Evolutionary conservation across 2,888 invertebrate species (phyloP), one percentile per base, ranked within the genome.

Genomic region (Drosophila paracracens): DNA sequence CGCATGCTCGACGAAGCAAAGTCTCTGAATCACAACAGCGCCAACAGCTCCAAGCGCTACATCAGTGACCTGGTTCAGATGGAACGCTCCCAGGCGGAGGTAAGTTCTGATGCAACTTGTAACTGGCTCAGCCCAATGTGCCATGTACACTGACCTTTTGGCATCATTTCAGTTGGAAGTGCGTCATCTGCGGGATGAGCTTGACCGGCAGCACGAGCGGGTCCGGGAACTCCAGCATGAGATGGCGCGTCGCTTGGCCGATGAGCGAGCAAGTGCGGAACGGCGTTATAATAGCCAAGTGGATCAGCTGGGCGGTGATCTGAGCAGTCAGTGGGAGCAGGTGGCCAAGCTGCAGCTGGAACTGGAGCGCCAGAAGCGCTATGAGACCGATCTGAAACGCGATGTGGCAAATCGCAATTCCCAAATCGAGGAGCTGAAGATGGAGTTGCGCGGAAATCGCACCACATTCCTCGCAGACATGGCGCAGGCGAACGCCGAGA

Each of bases 311-410:
- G 96, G 96, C 29, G 95, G 96, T 8, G 97, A 97, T 85, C 94
- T 97, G 31, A 96, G 96, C 0, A 95, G 95, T 1, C 97, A 97
- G 91, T 97, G 97, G 94, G 97, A 97, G 87, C 95, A 95, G 48
- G 95, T 96, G 1, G 95, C 96, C 56, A 96, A 97, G 87, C 91
- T 96, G 33, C 96, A 96, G 93, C 89, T 97, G 89, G 97, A 97
- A 67, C 87, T 97, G 76, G 97, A 97, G 75, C 95, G 97, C 35
- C 96, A 97, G 85, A 95, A 96, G 69, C 95, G 97, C 13, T 95
- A 96, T 77, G 96, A 97, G 83, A 94, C 95, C 3, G 97, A 97
- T 79, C 91, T 97, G 51, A 95, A 96, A 77, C 94, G 97, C n/a
- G 97, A 97, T 77, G 91, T 97, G 21, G 94, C 95, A 1, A 96